These are phyloP conservation scores for Aptenodytes forsteri DNA, from an alignment of 2,113 vertebrate species.

Conservation along the genomic window DNA sequence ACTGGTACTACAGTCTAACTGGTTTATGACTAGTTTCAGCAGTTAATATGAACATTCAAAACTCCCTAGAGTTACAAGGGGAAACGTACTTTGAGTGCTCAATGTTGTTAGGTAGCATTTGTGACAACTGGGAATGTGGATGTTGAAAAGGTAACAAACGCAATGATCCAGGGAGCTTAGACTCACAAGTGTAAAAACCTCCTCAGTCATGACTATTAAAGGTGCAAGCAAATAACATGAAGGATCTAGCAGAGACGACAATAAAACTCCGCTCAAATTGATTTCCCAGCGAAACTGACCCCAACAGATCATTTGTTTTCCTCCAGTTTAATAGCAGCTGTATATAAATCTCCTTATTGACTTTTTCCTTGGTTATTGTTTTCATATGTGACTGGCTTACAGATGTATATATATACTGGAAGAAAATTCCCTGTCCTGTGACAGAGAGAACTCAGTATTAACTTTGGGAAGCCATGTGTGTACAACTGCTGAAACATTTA, in stretches of 20 bases:
- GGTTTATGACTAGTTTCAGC: background rate
- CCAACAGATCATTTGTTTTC: slow-evolving; percentile 47
- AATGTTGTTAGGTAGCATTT: slow-evolving; percentile 11
- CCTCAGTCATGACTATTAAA: slow-evolving; percentile 34
- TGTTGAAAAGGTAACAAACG: slow-evolving; percentile 58
- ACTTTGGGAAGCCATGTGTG: background rate
- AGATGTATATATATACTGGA: background rate
- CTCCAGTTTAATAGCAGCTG: slow-evolving; percentile 52
- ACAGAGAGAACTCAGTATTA: background rate
- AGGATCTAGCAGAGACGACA: slow-evolving; percentile 16
- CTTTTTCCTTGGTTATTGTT: slow-evolving; percentile 46
- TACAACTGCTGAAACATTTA: slow-evolving; percentile 18
- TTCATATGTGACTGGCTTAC: slow-evolving; percentile 46
- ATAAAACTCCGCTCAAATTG: slow-evolving; percentile 45
- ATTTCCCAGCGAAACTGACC: slow-evolving; percentile 50
- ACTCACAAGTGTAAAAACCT: slow-evolving; percentile 42
- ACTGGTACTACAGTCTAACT: background rate
- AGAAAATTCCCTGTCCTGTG: background rate
- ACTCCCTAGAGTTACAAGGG: background rate
- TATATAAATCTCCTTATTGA: slow-evolving; percentile 62
- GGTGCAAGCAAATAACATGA: slow-evolving; percentile 44
- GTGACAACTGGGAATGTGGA: slow-evolving; percentile 19
- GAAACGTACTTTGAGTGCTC: background rate
- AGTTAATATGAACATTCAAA: background rate
- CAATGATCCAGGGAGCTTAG: slow-evolving; percentile 34